Conservation (phyloP, 2,888 invertebrate species). For the Macrophya alboannulata region DNA sequence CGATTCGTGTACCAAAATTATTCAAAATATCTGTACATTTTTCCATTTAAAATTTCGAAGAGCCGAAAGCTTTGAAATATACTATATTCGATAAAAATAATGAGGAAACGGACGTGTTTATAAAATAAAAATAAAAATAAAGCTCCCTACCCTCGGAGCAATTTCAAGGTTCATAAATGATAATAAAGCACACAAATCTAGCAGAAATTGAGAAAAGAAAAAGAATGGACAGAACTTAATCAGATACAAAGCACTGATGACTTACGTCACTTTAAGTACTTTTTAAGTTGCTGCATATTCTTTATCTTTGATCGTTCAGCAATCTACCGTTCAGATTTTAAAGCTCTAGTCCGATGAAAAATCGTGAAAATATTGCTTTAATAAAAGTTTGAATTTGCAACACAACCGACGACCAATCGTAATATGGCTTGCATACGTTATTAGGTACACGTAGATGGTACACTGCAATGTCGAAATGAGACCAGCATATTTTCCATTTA, state of each 20-base stretch:
- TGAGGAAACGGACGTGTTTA: too few relatives aligned
- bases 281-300: not conserved
- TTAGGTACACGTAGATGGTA: too few relatives aligned
- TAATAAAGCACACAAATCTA: not conserved
- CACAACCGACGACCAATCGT: too few relatives aligned
- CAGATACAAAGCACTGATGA: not conserved
- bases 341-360: too few relatives aligned
- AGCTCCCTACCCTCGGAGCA: not conserved
- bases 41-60: not conserved
- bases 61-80: not conserved
- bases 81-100: not conserved
- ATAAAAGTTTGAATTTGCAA: too few relatives aligned
- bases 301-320: too few relatives aligned
- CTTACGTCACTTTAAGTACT: not conserved
- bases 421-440: too few relatives aligned
- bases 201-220: not conserved
- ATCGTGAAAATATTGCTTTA: too few relatives aligned
- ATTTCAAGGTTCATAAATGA: not conserved
- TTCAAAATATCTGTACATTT: not conserved
- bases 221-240: not conserved
- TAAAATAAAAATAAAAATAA: too few relatives aligned
- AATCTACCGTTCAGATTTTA: too few relatives aligned
- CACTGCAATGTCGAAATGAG: too few relatives aligned
- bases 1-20: not conserved
- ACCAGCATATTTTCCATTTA: too few relatives aligned